These are phyloP conservation scores for Styela clava DNA, from an alignment of 23 tunicate genomes.

Conservation along the genomic window DNA sequence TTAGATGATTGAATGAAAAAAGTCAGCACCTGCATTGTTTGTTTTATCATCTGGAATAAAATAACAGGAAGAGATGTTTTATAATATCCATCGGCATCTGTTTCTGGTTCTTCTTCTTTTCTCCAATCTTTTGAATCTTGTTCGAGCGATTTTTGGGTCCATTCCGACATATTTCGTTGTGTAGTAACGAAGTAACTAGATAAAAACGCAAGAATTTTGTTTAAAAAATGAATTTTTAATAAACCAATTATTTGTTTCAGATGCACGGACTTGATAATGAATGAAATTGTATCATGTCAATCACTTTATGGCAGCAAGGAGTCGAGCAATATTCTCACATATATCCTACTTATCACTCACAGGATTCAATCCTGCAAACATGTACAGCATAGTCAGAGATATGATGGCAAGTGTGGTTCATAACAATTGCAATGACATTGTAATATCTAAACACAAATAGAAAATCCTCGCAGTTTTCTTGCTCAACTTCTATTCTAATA, in stretches of 20 bases:
- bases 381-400: no score
- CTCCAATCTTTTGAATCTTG: constrained; percentile 86
- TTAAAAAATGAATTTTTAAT: background rate
- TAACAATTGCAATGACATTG: no score
- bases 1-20: no score
- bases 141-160: constrained; percentile 78
- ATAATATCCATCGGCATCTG: constrained; percentile 94
- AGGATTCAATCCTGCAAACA: background rate
- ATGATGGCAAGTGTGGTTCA: no score
- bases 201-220: no score
- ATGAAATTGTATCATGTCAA: background rate
- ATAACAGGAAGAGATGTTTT: constrained; percentile 92
- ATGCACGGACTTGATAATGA: background rate
- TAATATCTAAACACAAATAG: no score
- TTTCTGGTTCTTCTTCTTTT: constrained; percentile 81
- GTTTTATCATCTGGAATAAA: constrained; percentile 90
- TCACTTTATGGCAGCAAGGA: no score
- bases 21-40: constrained; percentile 94
- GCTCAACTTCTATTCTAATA: no score
- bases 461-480: no score
- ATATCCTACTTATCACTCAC: background rate
- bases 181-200: constrained; percentile 75
- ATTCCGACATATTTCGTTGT: constrained; percentile 52
- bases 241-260: no score
- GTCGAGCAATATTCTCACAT: no score